Evolutionary conservation across 2,888 invertebrate genomes (phyloP).

Genomic region (Plebejus argus): DNA sequence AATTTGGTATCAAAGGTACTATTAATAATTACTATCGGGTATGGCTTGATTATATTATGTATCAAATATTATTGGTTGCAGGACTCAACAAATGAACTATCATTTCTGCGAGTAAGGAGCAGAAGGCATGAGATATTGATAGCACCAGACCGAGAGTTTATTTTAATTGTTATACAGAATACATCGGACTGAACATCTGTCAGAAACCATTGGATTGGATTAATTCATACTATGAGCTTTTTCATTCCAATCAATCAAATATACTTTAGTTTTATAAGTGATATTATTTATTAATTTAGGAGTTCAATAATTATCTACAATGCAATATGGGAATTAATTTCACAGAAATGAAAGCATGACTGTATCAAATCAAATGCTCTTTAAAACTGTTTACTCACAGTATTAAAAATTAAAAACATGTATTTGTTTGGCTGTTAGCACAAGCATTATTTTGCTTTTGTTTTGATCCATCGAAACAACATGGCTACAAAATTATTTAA

Average conservation of each 20-base stretch:
- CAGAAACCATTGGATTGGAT: slow-evolving; percentile 4
- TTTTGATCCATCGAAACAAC: background rate
- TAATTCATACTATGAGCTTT: slow-evolving; percentile 37
- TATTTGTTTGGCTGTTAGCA: background rate
- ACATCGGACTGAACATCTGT: slow-evolving; percentile 76
- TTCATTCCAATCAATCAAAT: slow-evolving; percentile 1
- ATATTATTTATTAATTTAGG: slow-evolving; percentile 6
- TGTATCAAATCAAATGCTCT: background rate
- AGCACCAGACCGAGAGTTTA: slow-evolving; percentile 97
- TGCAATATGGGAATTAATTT: background rate
- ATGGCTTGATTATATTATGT: background rate
- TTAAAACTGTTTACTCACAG: background rate
- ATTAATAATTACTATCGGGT: background rate
- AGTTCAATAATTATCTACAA: background rate
- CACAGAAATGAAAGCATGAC: background rate
- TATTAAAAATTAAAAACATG: background rate
- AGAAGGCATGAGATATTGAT: slow-evolving; percentile 99
- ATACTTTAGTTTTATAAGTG: background rate
- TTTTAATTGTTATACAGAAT: slow-evolving; percentile 96
- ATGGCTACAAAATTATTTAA: too few relatives aligned
- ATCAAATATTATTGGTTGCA: slow-evolving; percentile 50
- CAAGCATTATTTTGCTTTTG: background rate
- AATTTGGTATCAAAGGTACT: background rate
- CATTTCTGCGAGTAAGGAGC: slow-evolving; percentile 95
- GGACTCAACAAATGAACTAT: slow-evolving; percentile 97